phyloP scores from a whole-genome alignment of 23 tunicate genomes.

The Halocynthia aurantium region DNA sequence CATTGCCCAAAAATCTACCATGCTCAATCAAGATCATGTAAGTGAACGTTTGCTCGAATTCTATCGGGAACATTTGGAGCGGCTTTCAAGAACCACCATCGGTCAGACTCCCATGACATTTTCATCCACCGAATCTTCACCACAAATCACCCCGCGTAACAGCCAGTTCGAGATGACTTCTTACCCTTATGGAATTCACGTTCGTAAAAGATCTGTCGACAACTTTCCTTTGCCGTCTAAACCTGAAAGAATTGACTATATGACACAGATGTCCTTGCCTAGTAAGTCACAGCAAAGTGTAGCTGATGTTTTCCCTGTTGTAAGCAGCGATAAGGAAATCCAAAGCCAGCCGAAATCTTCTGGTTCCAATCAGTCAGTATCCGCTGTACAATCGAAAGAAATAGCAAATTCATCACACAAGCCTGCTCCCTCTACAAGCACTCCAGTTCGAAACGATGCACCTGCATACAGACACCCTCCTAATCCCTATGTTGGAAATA shows the following conservation, averaged over 20 bases:
- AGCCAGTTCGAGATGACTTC: slow-evolving; percentile 15
- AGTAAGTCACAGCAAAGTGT: slow-evolving; percentile 4
- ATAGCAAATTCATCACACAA: not conserved
- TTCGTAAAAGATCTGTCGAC: not conserved
- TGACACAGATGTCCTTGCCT: not conserved
- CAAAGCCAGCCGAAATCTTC: not conserved
- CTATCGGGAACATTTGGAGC: slow-evolving; percentile 61
- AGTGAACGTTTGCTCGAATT: slow-evolving; percentile 42
- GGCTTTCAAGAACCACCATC: slow-evolving; percentile 35
- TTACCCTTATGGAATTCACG: no score
- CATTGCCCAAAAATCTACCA: not conserved
- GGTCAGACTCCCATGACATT: slow-evolving; percentile 42
- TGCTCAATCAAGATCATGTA: slow-evolving; percentile 3
- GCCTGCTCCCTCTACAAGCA: slow-evolving; percentile 13
- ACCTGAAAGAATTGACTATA: not conserved
- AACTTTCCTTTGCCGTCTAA: slow-evolving; percentile 11
- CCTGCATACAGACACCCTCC: slow-evolving; percentile 5
- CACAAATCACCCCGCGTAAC: slow-evolving; percentile 68
- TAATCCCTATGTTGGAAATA: not conserved
- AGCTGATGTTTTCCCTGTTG: not conserved
- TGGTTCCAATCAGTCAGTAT: no score
- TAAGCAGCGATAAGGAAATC: not conserved
- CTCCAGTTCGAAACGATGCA: slow-evolving; percentile 13
- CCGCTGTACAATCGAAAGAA: no score
- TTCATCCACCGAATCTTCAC: slow-evolving; percentile 80